A percentile compares a stretch with the other conserved stretches of the same genome.
Conservation (phyloP, 2,113 vertebrate species). For the Nannospalax galili region DNA sequence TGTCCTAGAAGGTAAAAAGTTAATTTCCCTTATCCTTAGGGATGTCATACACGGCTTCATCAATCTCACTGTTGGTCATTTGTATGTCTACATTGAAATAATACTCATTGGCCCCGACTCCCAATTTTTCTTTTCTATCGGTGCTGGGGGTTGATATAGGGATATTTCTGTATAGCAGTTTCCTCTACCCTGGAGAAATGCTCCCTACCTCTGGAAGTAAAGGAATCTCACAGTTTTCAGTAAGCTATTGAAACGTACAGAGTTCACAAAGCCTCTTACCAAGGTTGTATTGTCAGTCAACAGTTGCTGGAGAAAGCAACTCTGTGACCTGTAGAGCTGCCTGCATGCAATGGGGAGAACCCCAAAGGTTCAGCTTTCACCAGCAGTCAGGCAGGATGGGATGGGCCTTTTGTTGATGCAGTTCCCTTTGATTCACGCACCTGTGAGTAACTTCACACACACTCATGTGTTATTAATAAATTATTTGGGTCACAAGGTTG, state of each 20-base stretch:
- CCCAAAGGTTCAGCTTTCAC: too few species aligned
- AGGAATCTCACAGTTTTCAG: neutral
- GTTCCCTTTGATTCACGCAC: too few species aligned
- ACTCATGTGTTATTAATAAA: neutral
- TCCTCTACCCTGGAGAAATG: too few species aligned
- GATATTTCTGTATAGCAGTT: neutral
- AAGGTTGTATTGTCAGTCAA: neutral
- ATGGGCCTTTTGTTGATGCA: neutral
- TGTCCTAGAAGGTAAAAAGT: fast-evolving
- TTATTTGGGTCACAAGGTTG: too few species aligned
- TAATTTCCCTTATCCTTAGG: neutral
- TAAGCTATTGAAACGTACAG: neutral
- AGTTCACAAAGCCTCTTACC: too few species aligned
- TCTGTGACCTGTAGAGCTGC: neutral
- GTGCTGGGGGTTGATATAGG: neutral
- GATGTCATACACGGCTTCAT: neutral
- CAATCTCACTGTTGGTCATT: neutral
- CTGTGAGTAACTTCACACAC: neutral
- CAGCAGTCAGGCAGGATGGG: neutral
- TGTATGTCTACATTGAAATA: neutral
- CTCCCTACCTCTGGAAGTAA: neutral
- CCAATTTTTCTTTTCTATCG: neutral
- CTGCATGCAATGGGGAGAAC: neutral
- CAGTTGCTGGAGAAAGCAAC: neutral
- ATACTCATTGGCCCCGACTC: neutral